Evolutionary conservation across 2,888 invertebrate genomes (phyloP).

Genomic region (Quadroppia sp.): DNA sequence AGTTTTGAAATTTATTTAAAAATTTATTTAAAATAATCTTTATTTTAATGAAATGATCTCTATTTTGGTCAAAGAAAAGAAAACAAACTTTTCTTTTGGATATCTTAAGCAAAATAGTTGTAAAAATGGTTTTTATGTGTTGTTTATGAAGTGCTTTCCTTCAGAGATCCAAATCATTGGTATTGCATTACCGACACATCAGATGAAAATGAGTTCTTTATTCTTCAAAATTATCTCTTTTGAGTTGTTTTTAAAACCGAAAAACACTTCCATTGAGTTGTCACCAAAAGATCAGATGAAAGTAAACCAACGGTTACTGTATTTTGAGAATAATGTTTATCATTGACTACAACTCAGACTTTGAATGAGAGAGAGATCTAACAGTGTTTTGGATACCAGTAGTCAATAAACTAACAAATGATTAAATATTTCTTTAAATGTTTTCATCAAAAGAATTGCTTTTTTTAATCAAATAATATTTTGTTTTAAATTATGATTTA

Average conservation of each 20-base stretch:
- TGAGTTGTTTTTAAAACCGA: constrained; percentile 16
- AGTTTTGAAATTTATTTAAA: no score
- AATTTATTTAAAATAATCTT: no score
- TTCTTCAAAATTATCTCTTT: constrained; percentile 21
- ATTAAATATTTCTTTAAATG: background rate
- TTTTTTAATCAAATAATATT: no score
- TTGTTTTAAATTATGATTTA: no score
- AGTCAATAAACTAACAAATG: background rate
- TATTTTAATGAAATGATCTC: no score
- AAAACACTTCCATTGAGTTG: constrained; percentile 2
- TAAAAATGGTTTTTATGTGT: background rate
- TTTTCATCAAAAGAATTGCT: no score
- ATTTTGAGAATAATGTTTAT: constrained; percentile 3
- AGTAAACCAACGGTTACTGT: constrained; percentile 6
- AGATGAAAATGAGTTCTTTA: constrained; percentile 31
- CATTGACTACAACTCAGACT: constrained; percentile 9
- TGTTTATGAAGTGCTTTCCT: background rate
- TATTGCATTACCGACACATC: constrained; percentile 14
- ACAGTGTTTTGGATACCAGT: background rate
- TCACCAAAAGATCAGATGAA: constrained; percentile 4
- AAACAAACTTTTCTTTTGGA: background rate
- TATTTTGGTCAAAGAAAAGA: no score
- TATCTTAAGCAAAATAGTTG: background rate
- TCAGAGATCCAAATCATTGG: constrained; percentile 4
- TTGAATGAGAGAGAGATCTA: background rate